Base-by-base conservation (phyloP, 2,888 invertebrate species). In the Dione juno region DNA sequence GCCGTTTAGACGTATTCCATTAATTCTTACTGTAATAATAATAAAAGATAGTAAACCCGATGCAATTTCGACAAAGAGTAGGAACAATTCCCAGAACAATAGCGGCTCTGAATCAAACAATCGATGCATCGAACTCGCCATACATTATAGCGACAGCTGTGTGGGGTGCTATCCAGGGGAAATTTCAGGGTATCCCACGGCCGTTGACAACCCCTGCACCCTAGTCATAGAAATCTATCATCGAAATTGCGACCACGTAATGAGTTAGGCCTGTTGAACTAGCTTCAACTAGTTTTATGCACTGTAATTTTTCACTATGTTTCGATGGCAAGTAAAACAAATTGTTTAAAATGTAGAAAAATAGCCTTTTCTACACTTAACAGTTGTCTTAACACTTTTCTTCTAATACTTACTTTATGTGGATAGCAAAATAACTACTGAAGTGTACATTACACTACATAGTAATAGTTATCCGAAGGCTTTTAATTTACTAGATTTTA, bases 91-190 rank as follows among this genome's bases (percentile, higher is more conserved):
- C 69, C 75, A 80, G 81, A 88, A 90, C 90, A 91, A 91, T 85
- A 75, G 69, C 76, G 78, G 79, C 79, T 83, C 85, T 78, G 86
- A 83, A 87, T 89, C 88, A 87, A 90, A 91, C 90, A 92, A 91
- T 90, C 88, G 88, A 88, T 89, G 80, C 79, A 79, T 82, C 84
- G 83, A 84, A 85, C 84, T 83, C 82, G 83, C 54, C 61, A 50
- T 82, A 82, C 82, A 83, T 83, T 81, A 82, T 79, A 78, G 84
- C 88, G 91, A 89, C 92, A 92, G 92, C 92, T 91, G 92, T 85
- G 80, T 81, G 79, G 82, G 83, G 83, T 76, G 81, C 78, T 75
- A 65, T 78, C 74, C 67, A 74, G 80, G 80, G 84, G 82, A 69
- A 84, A 80, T 76, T 78, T 81, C 85, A 83, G 81, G 81, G 81